A percentile compares a stretch with the other conserved stretches of the same genome.
Evolutionary conservation across 2,888 invertebrate species (phyloP).

Genomic region (Camponotus fellah): DNA sequence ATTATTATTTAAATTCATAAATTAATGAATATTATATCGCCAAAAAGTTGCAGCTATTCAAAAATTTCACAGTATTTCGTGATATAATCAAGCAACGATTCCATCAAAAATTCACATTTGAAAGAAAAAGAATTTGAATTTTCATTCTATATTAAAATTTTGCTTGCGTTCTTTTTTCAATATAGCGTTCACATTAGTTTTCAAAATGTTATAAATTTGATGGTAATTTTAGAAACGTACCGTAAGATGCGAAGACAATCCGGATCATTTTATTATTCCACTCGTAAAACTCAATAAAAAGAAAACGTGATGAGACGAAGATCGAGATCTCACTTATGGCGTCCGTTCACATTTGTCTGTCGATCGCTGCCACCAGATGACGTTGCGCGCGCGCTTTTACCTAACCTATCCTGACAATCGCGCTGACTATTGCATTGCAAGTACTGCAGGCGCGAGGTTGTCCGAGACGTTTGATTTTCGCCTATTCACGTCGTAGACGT

Average conservation of each 20-base stretch:
- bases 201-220: background rate
- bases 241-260: background rate
- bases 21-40: no score
- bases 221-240: background rate
- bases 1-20: no score
- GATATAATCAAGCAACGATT: no score
- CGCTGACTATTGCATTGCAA: slow-evolving; percentile 20
- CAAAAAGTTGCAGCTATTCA: no score
- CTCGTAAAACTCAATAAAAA: background rate
- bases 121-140: no score
- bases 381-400: background rate
- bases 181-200: no score
- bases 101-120: no score
- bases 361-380: background rate
- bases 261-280: background rate
- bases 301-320: background rate
- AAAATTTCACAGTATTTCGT: no score
- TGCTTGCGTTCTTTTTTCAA: no score
- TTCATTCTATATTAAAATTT: no score
- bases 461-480: slow-evolving; percentile 78
- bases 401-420: slow-evolving; percentile 45
- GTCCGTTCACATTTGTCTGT: background rate
- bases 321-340: no score
- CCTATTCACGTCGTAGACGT: slow-evolving; percentile 79
- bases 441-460: background rate